A percentile compares a stretch with the other conserved stretches of the same genome.
phyloP scores from a whole-genome alignment of 2,888 invertebrate species.

The Thymelicus sylvestris region DNA sequence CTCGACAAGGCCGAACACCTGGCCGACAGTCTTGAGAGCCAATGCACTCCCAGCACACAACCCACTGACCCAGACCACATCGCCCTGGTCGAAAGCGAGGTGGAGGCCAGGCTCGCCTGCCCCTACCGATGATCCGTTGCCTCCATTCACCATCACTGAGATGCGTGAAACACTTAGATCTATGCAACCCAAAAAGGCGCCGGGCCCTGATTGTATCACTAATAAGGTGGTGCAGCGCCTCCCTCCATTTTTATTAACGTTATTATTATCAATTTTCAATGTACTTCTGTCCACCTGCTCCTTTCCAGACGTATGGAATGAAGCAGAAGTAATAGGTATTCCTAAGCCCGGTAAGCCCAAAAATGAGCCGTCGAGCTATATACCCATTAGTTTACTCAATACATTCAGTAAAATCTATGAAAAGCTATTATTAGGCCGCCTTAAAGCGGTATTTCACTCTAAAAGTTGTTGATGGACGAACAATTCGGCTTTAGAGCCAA shows the following conservation, averaged over 20 bases:
- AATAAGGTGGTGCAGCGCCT: not conserved
- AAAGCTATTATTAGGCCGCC: not conserved
- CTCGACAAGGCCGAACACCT: slow-evolving; percentile 28
- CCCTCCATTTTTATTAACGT: not conserved
- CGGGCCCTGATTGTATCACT: not conserved
- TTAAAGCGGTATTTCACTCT: not conserved
- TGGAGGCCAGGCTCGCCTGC: not conserved
- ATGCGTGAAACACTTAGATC: not conserved
- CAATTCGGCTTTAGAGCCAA: slow-evolving; percentile 40
- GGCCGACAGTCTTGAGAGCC: slow-evolving; percentile 30
- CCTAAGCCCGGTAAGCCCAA: not conserved
- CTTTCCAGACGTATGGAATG: not conserved
- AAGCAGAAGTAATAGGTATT: not conserved
- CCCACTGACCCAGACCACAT: not conserved
- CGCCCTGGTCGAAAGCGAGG: not conserved
- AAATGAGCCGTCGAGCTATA: not conserved
- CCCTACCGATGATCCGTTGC: not conserved
- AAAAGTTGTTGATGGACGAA: slow-evolving; percentile 32
- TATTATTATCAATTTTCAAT: not conserved
- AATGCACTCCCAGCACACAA: slow-evolving; percentile 19
- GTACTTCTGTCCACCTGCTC: not conserved
- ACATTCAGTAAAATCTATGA: not conserved
- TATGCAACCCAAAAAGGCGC: slow-evolving; percentile 1
- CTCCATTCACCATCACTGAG: not conserved
- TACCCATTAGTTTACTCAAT: not conserved